These are phyloP conservation scores for Lanius collurio DNA, from an alignment of 2,113 vertebrate genomes.

Conservation along the genomic window DNA sequence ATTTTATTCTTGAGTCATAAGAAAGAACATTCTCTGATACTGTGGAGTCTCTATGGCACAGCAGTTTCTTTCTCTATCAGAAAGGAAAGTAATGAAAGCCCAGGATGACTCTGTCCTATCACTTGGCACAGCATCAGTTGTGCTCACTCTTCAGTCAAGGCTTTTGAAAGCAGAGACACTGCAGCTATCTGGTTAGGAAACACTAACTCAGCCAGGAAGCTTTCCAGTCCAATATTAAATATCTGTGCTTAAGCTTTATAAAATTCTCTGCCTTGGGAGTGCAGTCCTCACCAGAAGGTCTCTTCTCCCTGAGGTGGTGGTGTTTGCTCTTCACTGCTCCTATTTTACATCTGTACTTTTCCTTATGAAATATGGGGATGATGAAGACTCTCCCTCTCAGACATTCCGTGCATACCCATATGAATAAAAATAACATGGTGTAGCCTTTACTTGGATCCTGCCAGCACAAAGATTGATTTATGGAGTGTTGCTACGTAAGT, in stretches of 20 bases:
- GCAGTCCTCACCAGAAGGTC: background rate
- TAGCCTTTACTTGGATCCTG: background rate
- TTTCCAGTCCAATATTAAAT: background rate
- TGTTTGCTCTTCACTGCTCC: background rate
- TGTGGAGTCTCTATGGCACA: background rate
- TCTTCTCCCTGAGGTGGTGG: background rate
- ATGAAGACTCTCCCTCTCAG: background rate
- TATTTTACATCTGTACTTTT: background rate
- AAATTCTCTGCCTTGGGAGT: background rate
- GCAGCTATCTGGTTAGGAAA: background rate
- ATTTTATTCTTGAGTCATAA: background rate
- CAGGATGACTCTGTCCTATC: background rate
- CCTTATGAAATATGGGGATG: background rate
- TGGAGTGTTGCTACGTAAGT: background rate
- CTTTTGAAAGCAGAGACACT: background rate
- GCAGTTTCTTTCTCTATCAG: background rate
- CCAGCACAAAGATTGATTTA: background rate
- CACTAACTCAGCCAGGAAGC: background rate
- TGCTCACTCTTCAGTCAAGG: background rate
- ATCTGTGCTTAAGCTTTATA: background rate
- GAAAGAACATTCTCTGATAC: background rate
- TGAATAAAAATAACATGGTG: background rate
- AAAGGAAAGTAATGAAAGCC: background rate
- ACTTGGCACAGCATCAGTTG: background rate
- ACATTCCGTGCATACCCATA: background rate